A percentile compares a stretch with the other conserved stretches of the same genome.
Conservation (phyloP, 2,888 invertebrate genomes). For the Iselma pallidipennis region DNA sequence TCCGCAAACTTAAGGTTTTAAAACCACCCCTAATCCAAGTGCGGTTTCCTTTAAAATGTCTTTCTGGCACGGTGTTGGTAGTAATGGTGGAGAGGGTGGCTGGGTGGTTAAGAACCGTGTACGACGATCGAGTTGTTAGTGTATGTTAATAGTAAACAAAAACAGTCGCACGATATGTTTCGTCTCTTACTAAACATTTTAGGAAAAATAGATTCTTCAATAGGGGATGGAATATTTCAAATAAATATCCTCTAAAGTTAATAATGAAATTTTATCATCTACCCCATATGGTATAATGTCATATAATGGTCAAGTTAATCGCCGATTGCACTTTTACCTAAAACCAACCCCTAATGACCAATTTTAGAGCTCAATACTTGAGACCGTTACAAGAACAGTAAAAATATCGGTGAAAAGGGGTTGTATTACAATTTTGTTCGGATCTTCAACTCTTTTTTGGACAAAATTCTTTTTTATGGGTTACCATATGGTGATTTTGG, state of each 20-base stretch:
- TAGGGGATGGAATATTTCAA: too few relatives aligned
- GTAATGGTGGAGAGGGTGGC: background rate
- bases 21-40: slow-evolving; percentile 39
- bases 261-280: background rate
- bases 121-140: background rate
- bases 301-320: background rate
- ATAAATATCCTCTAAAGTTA: too few relatives aligned
- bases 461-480: background rate
- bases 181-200: background rate
- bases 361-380: background rate
- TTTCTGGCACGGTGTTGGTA: slow-evolving; percentile 14
- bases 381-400: too few relatives aligned
- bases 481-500: background rate
- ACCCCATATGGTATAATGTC: background rate
- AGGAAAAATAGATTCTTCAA: too few relatives aligned
- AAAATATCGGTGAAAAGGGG: too few relatives aligned
- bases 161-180: background rate
- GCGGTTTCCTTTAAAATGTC: slow-evolving; percentile 31
- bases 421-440: too few relatives aligned
- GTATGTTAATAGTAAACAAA: background rate
- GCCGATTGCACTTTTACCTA: background rate
- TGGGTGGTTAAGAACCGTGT: background rate
- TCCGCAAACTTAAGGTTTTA: slow-evolving; percentile 47
- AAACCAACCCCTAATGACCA: background rate
- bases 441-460: too few relatives aligned